Conservation (phyloP, 2,797 vertebrate species). For the Corythornis leucogaster region DNA sequence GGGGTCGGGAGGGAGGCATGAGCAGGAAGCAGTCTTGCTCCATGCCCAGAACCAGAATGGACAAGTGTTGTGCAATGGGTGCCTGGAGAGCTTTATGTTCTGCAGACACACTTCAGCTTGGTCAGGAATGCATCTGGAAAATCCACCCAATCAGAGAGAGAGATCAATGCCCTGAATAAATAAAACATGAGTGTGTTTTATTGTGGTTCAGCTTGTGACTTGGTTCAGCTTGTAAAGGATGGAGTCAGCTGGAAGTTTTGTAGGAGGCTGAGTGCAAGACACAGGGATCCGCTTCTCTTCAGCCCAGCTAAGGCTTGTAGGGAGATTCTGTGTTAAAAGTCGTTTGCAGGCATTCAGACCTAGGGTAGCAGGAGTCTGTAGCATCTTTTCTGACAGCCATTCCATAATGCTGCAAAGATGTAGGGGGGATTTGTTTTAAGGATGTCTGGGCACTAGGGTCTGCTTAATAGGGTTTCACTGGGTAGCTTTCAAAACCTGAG, state of each 20-base stretch:
- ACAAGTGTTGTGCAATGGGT: not conserved
- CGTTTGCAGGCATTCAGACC: not conserved
- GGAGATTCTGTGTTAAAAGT: not conserved
- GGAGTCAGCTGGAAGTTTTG: not conserved
- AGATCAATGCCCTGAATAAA: conserved; percentile 5
- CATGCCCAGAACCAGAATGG: accelerated
- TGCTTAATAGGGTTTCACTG: not conserved
- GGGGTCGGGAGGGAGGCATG: accelerated
- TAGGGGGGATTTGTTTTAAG: not conserved
- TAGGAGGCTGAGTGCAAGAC: not conserved
- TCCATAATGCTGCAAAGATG: not conserved
- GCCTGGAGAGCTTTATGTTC: not conserved
- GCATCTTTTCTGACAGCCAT: not conserved
- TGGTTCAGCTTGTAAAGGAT: too few relatives aligned
- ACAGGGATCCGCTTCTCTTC: not conserved
- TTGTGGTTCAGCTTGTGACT: not conserved
- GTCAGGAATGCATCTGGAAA: conserved; percentile 31
- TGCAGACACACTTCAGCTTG: not conserved
- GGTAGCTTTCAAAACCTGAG: not conserved
- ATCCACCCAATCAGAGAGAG: not conserved
- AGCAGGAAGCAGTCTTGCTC: not conserved
- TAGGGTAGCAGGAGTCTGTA: not conserved
- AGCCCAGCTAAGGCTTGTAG: not conserved
- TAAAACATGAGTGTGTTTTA: not conserved
- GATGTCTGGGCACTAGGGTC: not conserved